phyloP scores from a whole-genome alignment of 2,113 vertebrate genomes.

The Saiga tatarica region DNA sequence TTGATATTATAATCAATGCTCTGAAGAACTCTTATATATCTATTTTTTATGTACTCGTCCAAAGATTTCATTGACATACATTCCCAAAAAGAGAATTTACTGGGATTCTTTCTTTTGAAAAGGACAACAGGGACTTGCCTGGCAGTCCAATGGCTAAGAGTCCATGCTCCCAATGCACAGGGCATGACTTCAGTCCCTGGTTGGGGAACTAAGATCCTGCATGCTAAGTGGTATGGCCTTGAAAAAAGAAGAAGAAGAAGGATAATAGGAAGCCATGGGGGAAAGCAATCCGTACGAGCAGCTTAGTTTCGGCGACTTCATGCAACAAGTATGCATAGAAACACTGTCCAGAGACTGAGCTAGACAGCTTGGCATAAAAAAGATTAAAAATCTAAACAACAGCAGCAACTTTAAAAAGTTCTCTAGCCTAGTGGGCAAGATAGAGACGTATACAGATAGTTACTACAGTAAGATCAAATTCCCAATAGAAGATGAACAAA shows the following conservation, averaged over 20 bases:
- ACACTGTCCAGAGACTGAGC: neutral
- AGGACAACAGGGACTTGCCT: neutral
- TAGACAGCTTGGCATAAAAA: constrained; percentile 1
- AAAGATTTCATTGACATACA: constrained; percentile 21
- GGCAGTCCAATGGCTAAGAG: neutral
- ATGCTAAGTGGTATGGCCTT: neutral
- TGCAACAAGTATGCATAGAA: neutral
- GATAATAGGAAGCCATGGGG: neutral
- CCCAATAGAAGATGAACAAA: neutral
- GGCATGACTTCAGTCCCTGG: neutral
- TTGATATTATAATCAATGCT: constrained; percentile 46
- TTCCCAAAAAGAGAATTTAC: neutral
- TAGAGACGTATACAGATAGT: neutral
- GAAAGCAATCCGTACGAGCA: neutral
- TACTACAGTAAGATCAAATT: constrained; percentile 28
- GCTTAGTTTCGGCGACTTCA: neutral
- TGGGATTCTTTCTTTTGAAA: constrained; percentile 30
- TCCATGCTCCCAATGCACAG: neutral
- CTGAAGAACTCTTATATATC: constrained; percentile 26
- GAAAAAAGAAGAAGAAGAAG: neutral
- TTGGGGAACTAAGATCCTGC: neutral
- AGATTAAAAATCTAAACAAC: neutral
- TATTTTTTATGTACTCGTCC: constrained; percentile 54
- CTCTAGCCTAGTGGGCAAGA: neutral
- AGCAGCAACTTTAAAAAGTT: neutral